These are phyloP conservation scores for Brachionus asplanchnoidis DNA, from an alignment of 1,140 invertebrate species.

Conservation along the genomic window DNA sequence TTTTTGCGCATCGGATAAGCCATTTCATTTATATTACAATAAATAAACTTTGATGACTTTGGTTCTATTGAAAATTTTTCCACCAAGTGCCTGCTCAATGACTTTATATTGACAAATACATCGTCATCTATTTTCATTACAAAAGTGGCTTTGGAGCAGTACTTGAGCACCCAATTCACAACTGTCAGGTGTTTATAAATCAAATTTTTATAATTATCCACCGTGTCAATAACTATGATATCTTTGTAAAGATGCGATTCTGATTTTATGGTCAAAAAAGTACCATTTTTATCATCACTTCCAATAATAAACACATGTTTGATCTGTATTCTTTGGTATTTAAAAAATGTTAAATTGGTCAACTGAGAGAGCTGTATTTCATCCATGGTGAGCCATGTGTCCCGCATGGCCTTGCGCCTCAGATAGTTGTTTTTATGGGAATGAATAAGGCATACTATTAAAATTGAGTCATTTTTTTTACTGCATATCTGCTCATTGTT, in stretches of 20 bases:
- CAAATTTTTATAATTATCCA: constrained; percentile 74
- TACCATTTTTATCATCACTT: constrained; percentile 53
- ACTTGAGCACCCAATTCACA: constrained; percentile 71
- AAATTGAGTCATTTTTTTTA: background rate
- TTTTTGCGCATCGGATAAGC: constrained; percentile 48
- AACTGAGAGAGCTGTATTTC: constrained; percentile 51
- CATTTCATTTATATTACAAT: constrained; percentile 47
- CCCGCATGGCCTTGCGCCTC: constrained; percentile 48
- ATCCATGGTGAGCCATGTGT: constrained; percentile 54
- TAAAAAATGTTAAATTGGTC: constrained; percentile 43
- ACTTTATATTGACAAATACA: constrained; percentile 60
- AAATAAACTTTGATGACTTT: constrained; percentile 50
- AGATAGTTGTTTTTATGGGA: constrained; percentile 44
- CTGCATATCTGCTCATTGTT: background rate
- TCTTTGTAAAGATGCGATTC: constrained; percentile 66
- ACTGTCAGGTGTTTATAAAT: constrained; percentile 80
- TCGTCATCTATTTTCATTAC: constrained; percentile 61
- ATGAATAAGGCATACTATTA: constrained; percentile 42
- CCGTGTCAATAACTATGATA: constrained; percentile 72
- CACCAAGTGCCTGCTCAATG: constrained; percentile 63
- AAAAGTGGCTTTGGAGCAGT: constrained; percentile 61
- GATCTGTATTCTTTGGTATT: constrained; percentile 40
- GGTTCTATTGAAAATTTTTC: constrained; percentile 42
- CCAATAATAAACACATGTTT: constrained; percentile 67
- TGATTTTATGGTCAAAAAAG: constrained; percentile 58